Conservation (phyloP, 2,113 vertebrate genomes). For the Piprites chloris region DNA sequence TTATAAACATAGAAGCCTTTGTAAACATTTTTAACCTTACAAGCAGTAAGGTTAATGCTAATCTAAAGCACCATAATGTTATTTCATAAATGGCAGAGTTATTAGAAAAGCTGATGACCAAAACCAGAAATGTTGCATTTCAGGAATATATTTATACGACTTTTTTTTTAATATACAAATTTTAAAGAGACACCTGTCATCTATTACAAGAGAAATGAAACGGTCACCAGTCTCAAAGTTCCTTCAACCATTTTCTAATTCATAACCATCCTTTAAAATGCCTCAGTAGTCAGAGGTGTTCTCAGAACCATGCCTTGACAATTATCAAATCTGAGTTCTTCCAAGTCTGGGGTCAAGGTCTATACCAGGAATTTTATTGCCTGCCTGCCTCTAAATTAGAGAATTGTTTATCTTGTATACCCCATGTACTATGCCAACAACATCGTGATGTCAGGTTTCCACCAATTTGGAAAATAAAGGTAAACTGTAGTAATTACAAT, state of each 20-base stretch:
- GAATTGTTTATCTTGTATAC: accelerated
- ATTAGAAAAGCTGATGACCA: neutral
- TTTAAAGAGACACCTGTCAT: neutral
- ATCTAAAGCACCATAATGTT: neutral
- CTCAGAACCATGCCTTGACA: neutral
- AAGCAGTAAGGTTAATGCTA: neutral
- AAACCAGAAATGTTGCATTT: neutral
- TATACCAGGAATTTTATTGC: neutral
- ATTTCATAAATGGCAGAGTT: neutral
- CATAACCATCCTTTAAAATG: neutral
- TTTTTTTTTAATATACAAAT: accelerated
- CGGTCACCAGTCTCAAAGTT: neutral
- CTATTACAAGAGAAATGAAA: neutral
- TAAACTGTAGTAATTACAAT: neutral
- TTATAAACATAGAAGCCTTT: neutral
- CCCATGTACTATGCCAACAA: accelerated
- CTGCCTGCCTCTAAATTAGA: neutral
- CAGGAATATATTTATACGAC: neutral
- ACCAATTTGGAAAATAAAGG: neutral
- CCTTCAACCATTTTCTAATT: neutral
- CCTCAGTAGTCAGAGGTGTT: neutral
- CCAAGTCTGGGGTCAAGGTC: neutral
- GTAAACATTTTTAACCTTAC: neutral
- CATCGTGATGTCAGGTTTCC: neutral
- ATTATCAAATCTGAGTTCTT: neutral